phyloP scores from a whole-genome alignment of 2,797 vertebrate species.

The Oreonectes daqikongensis region DNA sequence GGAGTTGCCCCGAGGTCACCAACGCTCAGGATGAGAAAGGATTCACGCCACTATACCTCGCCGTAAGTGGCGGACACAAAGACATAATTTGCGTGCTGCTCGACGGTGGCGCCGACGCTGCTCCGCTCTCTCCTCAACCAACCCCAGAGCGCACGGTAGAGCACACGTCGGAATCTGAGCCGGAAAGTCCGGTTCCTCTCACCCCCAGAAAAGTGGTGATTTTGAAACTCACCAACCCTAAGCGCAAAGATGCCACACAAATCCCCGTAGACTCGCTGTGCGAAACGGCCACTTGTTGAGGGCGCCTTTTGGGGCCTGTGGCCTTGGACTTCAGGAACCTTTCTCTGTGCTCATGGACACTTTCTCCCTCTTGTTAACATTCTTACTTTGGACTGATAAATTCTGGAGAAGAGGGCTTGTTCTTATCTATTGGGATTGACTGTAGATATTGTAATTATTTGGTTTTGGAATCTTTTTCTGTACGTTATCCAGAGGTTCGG shows the following conservation, averaged over 20 bases:
- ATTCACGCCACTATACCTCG: conserved; percentile 82
- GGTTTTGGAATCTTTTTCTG: conserved; percentile 48
- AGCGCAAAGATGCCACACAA: conserved; percentile 59
- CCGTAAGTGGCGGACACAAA: conserved; percentile 75
- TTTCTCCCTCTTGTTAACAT: conserved; percentile 8
- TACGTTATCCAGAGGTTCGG: conserved; percentile 47
- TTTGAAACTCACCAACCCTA: conserved; percentile 77
- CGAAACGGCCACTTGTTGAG: conserved; percentile 68
- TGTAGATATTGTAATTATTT: conserved; percentile 64
- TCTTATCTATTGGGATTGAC: conserved; percentile 13
- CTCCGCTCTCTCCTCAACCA: conserved; percentile 57
- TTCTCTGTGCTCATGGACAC: conserved; percentile 3
- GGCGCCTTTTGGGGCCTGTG: conserved; percentile 3
- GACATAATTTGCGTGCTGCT: conserved; percentile 80
- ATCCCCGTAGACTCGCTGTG: conserved; percentile 47
- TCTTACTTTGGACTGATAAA: conserved; percentile 11
- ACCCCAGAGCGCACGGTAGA: conserved; percentile 55
- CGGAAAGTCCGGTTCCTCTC: conserved; percentile 40
- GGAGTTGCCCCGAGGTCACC: conserved; percentile 69
- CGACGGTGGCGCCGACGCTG: conserved; percentile 67
- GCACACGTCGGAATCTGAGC: conserved; percentile 60
- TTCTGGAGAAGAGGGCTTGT: conserved; percentile 1
- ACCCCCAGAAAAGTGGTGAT: conserved; percentile 73
- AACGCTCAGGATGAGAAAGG: conserved; percentile 76
- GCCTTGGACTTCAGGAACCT: conserved; percentile 19